A percentile compares a stretch with the other conserved stretches of the same genome.
Evolutionary conservation across 2,888 invertebrate species (phyloP).

Genomic region (Drosophila imparisetae): DNA sequence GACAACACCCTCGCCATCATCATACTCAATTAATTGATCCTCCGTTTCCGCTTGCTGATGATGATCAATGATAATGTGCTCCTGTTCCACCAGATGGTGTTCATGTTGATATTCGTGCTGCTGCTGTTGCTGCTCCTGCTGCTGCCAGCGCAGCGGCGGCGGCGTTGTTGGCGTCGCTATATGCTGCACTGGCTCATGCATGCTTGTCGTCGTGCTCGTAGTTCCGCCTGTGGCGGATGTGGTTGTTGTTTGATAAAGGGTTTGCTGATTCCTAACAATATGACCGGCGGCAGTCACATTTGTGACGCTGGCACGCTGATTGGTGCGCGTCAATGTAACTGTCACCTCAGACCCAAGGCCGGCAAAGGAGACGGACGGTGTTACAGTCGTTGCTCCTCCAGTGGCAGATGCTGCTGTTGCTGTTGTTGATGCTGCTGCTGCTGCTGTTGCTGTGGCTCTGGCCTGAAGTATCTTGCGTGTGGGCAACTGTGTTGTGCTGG

Average conservation of each 20-base stretch:
- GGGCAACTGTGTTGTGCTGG: constrained; percentile 68
- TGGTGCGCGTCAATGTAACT: constrained; percentile 79
- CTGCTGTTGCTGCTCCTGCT: constrained; percentile 62
- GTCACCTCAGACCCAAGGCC: constrained; percentile 83
- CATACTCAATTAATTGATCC: constrained; percentile 79
- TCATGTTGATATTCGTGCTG: constrained; percentile 67
- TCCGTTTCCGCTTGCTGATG: constrained; percentile 74
- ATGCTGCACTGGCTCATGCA: constrained; percentile 62
- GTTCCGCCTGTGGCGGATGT: constrained; percentile 45
- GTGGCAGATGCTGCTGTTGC: constrained; percentile 46
- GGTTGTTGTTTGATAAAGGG: constrained; percentile 61
- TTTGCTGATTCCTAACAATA: constrained; percentile 81
- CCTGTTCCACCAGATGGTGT: constrained; percentile 65
- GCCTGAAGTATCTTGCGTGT: constrained; percentile 75
- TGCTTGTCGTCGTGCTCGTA: constrained; percentile 39
- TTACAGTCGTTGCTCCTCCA: constrained; percentile 43
- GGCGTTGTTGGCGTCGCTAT: constrained; percentile 77
- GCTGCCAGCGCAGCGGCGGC: constrained; percentile 78
- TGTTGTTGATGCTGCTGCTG: constrained; percentile 37
- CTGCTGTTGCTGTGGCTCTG: constrained; percentile 61
- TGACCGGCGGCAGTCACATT: constrained; percentile 82
- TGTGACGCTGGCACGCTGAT: constrained; percentile 69
- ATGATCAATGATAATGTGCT: constrained; percentile 72
- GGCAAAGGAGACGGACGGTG: constrained; percentile 79
- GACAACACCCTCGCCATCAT: constrained; percentile 69